These are phyloP conservation scores for Drosophila pectinifera DNA, from an alignment of 1,140 invertebrate genomes.

Conservation along the genomic window DNA sequence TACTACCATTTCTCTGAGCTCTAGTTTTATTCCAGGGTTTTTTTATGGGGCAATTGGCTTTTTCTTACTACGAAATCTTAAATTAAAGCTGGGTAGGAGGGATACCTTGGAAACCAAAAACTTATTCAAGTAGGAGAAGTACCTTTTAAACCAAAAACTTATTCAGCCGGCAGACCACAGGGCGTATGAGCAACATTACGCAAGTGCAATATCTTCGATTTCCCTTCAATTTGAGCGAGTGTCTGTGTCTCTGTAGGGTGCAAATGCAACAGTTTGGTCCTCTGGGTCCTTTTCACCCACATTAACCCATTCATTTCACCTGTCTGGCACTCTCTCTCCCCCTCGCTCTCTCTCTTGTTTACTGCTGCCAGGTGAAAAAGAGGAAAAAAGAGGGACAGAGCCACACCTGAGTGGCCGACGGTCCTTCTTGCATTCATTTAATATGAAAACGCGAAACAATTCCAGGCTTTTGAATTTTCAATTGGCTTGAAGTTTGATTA, in stretches of 20 bases:
- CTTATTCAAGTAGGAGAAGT: too few species aligned
- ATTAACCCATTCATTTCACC: constrained; percentile 11
- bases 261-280: constrained; percentile 29
- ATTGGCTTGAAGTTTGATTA: constrained; percentile 61
- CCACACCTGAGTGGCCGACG: constrained; percentile 1
- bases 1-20: neutral
- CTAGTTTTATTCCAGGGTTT: neutral
- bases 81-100: neutral
- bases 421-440: constrained; percentile 26
- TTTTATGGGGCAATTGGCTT: neutral
- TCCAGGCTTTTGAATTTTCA: constrained; percentile 58
- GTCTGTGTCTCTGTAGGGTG: neutral
- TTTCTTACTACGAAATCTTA: too few species aligned
- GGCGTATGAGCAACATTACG: neutral
- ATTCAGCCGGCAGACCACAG: neutral
- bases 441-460: constrained; percentile 43
- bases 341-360: constrained; percentile 11
- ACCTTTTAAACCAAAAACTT: too few species aligned
- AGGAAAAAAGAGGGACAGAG: neutral
- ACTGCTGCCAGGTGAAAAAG: constrained; percentile 27
- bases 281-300: neutral
- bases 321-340: neutral
- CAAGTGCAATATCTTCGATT: too few species aligned
- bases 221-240: neutral
- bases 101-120: too few species aligned